Conservation (phyloP, 2,888 invertebrate species). For the Rugalucina vietnamica region DNA sequence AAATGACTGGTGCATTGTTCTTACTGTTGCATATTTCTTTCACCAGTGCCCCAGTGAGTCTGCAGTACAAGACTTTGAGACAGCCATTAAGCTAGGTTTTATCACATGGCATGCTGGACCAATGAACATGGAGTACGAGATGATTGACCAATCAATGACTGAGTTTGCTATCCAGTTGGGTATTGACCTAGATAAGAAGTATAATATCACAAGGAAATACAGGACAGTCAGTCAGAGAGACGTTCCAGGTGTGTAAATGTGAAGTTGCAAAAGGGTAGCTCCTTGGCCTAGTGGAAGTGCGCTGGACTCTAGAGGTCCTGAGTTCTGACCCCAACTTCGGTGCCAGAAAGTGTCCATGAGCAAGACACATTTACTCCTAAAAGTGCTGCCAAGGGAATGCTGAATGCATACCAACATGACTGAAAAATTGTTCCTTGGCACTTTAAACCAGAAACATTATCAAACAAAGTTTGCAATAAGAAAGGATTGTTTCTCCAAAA, state of each 20-base stretch:
- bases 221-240: conserved; percentile 80
- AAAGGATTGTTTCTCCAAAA: too few species aligned
- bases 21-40: not conserved
- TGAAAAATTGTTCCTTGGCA: too few species aligned
- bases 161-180: conserved; percentile 75
- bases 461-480: too few species aligned
- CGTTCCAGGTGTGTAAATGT: conserved; percentile 77
- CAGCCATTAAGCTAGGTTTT: conserved; percentile 71
- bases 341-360: too few species aligned
- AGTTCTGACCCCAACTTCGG: too few species aligned
- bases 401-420: too few species aligned
- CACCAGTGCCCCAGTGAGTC: conserved; percentile 77
- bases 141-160: conserved; percentile 70
- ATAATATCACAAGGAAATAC: conserved; percentile 70
- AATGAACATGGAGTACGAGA: conserved; percentile 82
- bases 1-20: too few species aligned
- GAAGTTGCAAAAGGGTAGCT: not conserved
- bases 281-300: too few species aligned
- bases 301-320: too few species aligned
- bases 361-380: too few species aligned
- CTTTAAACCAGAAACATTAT: too few species aligned
- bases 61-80: conserved; percentile 59
- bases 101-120: conserved; percentile 83
- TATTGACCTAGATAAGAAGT: conserved; percentile 73
- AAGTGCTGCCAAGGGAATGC: too few species aligned